These are phyloP conservation scores for Barypeithes pellucidus DNA, from an alignment of 2,888 invertebrate species.

Conservation along the genomic window DNA sequence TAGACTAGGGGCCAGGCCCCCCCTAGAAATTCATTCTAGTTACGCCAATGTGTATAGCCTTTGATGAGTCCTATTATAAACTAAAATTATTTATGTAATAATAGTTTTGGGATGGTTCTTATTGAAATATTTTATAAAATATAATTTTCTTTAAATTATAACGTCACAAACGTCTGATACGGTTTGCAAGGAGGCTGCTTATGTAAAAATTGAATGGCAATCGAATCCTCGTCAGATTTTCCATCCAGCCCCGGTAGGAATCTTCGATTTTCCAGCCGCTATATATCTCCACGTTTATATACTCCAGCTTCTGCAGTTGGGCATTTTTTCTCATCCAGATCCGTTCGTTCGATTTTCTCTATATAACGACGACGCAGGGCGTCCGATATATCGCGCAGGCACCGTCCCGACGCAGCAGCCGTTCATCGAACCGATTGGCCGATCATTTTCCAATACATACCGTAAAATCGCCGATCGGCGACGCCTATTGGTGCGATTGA, in stretches of 20 bases:
- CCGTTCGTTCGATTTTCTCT: constrained; percentile 55
- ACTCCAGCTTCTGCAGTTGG: constrained; percentile 52
- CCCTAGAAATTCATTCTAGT: too few species aligned
- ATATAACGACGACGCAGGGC: constrained; percentile 54
- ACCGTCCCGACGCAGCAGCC: constrained; percentile 41
- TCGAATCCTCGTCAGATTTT: constrained; percentile 23
- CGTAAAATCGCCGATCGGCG: constrained; percentile 46
- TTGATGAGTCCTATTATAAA: too few species aligned
- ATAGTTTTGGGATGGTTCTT: too few species aligned
- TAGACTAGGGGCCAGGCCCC: too few species aligned
- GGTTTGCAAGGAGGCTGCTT: too few species aligned
- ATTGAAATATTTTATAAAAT: too few species aligned
- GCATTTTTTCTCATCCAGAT: constrained; percentile 53
- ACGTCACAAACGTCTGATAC: too few species aligned
- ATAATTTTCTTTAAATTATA: too few species aligned
- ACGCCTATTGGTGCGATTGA: constrained; percentile 54
- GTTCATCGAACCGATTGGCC: constrained; percentile 48
- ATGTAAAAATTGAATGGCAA: too few species aligned
- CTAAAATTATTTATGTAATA: too few species aligned
- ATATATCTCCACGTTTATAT: constrained; percentile 49
- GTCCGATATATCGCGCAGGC: constrained; percentile 54
- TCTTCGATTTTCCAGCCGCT: constrained; percentile 49
- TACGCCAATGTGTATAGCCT: too few species aligned
- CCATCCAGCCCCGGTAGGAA: constrained; percentile 35
- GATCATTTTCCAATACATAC: constrained; percentile 55